Base-by-base conservation (phyloP, 2,888 invertebrate species). In the Cosmorhoe ocellata region DNA sequence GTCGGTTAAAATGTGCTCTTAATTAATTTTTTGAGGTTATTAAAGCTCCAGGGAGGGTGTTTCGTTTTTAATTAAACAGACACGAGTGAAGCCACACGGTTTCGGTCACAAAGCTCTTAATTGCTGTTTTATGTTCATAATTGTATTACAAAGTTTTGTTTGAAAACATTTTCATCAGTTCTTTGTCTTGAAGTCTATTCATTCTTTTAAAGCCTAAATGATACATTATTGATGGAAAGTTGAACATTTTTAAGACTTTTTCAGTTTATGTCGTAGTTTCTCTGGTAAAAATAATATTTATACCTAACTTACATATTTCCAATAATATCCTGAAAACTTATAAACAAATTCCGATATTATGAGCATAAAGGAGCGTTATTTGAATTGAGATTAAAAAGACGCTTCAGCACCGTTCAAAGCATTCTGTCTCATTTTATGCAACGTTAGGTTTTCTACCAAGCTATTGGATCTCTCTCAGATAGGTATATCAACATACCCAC, bases 41-140 rank as follows among this genome's bases (percentile, higher is more conserved):
- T 70, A 69, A 66, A 63, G 54, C 58, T 44, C 53, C 28, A 44
- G 55, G 56, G 60, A 63, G 55, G 56, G 34, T 60, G 55, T 61
- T 64, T 61, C 63, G 49, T 61, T 74, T 79, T 77, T 72, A 75
- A 80, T 79, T 78, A 76, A 71, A 66, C 69, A 61, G 56, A 69
- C 48, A 59, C 71, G 64, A 34, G 64, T 38, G 58, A 62, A 60
- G 59, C 65, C 58, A 51, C 54, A 45, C 40, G 57, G 62, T 61
- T 64, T 67, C 58, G 51, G 63, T 61, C 60, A 66, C 54, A 53
- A 51, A 59, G 52, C 55, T 62, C 44, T 54, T 64, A 59, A 66
- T 61, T 55, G 62, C 12, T 44, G 30, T 30, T 33, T 38, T 51
- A 13, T 27, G 10, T 40, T 10, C 36, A 24, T 28, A 30, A 26